Base-by-base conservation (phyloP, 2,888 invertebrate genomes). In the Hirtodrosophila trivittata region DNA sequence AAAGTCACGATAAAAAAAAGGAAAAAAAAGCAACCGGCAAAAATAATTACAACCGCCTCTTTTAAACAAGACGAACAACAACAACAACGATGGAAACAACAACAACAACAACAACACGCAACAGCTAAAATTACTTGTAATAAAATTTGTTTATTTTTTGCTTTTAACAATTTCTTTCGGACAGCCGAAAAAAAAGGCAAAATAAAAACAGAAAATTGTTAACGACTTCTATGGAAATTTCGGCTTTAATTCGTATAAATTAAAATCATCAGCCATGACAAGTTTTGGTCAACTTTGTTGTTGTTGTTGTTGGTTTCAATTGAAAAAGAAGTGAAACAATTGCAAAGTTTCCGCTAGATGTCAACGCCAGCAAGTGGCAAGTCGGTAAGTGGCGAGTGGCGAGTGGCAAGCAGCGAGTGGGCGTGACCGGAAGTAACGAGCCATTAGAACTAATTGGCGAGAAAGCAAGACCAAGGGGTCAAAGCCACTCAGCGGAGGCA, bases 371-470 rank as follows among this genome's bases (percentile, higher is more conserved):
- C 28, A 28, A 28, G n/a, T 28, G 28, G n/a, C 28, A 28, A 28
- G 7, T n/a, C 2, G 28, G 13, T 28, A 12, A 43, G 46, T 16
- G 32, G 12, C 28, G 26, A 55, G 46, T 6, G 18, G 16, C n/a
- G 12, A 30, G 38, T 4, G 7, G 18, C 30, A 28, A 25, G 30
- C 39, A 42, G 51, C 47, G 51, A 62, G 55, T 47, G 52, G 77
- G 86, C 83, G 83, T 75, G 76, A 56, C 73, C 80, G 77, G 77
- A 85, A 85, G 68, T 68, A 26, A 32, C 77, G 50, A 73, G 81
- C 80, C 77, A 76, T 80, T 77, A 86, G 78, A 80, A 86, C 86
- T 80, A 86, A 80, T 86, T 86, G 81, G 55, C 33, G 14, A 54
- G 77, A 37, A 52, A 62, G 54, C 45, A 32, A 43, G 25, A 30